Percentiles rank a stretch among this genome's conserved stretches.
Evolutionary conservation across 2,888 invertebrate species (phyloP).

Genomic region (Epinotia brunnichana): DNA sequence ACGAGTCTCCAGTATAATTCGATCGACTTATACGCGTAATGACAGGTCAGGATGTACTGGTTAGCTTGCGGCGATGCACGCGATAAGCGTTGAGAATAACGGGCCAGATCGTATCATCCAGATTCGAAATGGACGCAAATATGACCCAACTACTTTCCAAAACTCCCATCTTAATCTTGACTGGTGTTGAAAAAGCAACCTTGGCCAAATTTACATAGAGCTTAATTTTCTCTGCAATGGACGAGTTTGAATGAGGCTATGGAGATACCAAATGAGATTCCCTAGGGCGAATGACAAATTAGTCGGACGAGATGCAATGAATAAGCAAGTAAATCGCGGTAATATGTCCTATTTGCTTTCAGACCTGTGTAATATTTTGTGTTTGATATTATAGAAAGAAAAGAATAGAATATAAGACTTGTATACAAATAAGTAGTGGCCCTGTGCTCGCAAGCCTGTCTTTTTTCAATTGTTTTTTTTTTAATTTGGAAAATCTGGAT

Average conservation of each 20-base stretch:
- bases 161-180: slow-evolving; percentile 1
- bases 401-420: too few relatives aligned
- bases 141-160: slow-evolving; percentile 3
- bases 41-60: background rate
- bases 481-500: too few relatives aligned
- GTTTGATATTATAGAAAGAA: background rate
- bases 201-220: background rate
- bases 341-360: slow-evolving; percentile 23
- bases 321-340: slow-evolving; percentile 36
- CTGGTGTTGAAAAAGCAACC: background rate
- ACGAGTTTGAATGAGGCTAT: background rate
- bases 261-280: background rate
- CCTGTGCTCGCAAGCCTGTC: too few relatives aligned
- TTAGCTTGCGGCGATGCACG: background rate
- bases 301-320: slow-evolving; percentile 36
- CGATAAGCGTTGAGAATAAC: background rate
- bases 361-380: slow-evolving; percentile 11
- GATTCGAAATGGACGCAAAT: slow-evolving; percentile 40
- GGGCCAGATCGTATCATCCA: slow-evolving; percentile 34
- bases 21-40: background rate
- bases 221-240: background rate
- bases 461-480: too few relatives aligned
- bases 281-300: slow-evolving; percentile 39
- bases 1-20: background rate
- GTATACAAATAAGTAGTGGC: too few relatives aligned